Conservation (phyloP, 2,888 invertebrate species). For the Aricia artaxerxes region DNA sequence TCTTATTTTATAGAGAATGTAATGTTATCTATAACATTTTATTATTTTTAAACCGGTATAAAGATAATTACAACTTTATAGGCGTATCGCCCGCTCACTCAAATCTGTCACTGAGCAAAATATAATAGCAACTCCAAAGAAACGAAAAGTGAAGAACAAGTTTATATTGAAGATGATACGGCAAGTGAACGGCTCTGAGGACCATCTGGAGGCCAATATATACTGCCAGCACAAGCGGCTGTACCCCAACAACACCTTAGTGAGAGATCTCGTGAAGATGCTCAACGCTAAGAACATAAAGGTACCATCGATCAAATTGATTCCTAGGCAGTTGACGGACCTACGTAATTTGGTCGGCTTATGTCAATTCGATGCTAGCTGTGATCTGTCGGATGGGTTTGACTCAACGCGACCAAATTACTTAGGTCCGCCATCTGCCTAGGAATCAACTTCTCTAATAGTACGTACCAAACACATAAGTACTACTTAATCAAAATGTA, state of each 20-base stretch:
- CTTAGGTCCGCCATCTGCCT: too few relatives aligned
- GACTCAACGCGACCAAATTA: too few relatives aligned
- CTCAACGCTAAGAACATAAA: conserved; percentile 65
- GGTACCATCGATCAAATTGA: conserved; percentile 45
- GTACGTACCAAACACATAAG: not conserved
- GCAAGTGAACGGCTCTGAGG: conserved; percentile 51
- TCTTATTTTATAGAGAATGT: not conserved
- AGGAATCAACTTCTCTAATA: too few relatives aligned
- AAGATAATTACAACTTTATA: conserved; percentile 38
- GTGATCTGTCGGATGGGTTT: too few relatives aligned
- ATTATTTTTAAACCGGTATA: not conserved
- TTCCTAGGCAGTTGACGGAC: too few relatives aligned
- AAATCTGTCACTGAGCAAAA: conserved; percentile 46
- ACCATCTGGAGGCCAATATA: conserved; percentile 66
- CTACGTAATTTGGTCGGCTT: too few relatives aligned
- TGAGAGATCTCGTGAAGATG: conserved; percentile 65
- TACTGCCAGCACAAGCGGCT: conserved; percentile 59
- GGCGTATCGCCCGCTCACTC: conserved; percentile 65
- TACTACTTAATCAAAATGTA: too few relatives aligned
- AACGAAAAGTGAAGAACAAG: conserved; percentile 57
- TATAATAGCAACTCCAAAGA: conserved; percentile 34
- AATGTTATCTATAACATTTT: too few relatives aligned
- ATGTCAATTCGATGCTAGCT: too few relatives aligned
- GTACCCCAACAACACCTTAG: conserved; percentile 66
- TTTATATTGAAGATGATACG: conserved; percentile 62